A percentile compares a stretch with the other conserved stretches of the same genome.
These are phyloP conservation scores for Columba livia DNA, from an alignment of 2,113 vertebrate genomes.

Conservation along the genomic window DNA sequence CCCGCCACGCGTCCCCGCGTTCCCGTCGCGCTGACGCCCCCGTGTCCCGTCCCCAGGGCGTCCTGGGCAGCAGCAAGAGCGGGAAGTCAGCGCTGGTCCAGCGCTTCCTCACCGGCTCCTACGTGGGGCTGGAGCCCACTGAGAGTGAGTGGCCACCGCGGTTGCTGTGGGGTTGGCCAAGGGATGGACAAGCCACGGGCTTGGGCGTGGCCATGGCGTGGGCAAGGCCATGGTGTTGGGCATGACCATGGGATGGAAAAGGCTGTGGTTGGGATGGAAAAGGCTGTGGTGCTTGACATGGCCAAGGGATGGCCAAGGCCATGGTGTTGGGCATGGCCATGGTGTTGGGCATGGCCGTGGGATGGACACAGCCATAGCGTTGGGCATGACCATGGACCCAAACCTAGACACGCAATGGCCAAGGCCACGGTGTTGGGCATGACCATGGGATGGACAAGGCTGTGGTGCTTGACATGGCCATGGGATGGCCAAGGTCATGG, in stretches of 20 bases:
- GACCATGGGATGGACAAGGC: not conserved
- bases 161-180: not conserved
- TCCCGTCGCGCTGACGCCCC: not conserved
- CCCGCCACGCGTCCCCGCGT: not conserved
- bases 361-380: too few relatives aligned
- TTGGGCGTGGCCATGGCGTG: too few relatives aligned
- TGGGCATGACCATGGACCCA: too few relatives aligned
- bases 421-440: not conserved
- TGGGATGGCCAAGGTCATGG: too few relatives aligned
- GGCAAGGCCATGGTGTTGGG: too few relatives aligned
- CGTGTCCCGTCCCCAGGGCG: conserved; percentile 75
- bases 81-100: conserved; percentile 92
- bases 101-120: conserved; percentile 92
- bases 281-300: too few relatives aligned
- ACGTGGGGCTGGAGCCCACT: conserved; percentile 84
- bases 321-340: not conserved
- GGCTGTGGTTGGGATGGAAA: too few relatives aligned
- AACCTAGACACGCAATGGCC: too few relatives aligned
- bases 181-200: too few relatives aligned
- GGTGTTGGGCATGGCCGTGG: too few relatives aligned
- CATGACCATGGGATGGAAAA: too few relatives aligned
- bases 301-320: not conserved
- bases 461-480: not conserved
- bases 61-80: conserved; percentile 88
- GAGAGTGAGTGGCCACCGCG: conserved; percentile 80